Percentiles rank a stretch among this genome's conserved stretches.
These are phyloP conservation scores for Crypturellus tataupa DNA, from an alignment of 2,797 vertebrate genomes.

Conservation along the genomic window DNA sequence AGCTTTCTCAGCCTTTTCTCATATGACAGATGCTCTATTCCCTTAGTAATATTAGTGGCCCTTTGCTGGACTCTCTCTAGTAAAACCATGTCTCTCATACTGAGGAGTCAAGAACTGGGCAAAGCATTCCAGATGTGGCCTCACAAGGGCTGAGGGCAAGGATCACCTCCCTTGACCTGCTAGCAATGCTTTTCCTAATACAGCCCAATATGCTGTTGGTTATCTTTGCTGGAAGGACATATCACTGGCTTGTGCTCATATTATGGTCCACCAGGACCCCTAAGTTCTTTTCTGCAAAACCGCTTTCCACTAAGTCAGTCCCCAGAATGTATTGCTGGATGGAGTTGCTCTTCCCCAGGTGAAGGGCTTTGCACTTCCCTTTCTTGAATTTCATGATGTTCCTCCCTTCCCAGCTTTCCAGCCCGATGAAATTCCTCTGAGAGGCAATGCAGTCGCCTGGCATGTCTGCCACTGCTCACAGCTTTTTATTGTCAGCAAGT, in stretches of 20 bases:
- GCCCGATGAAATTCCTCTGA: too few relatives aligned
- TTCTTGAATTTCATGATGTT: too few relatives aligned
- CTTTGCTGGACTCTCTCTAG: background rate
- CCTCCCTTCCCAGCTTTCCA: too few relatives aligned
- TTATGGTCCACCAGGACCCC: background rate
- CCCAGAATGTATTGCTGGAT: background rate
- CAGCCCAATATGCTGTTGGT: background rate
- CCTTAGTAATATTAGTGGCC: background rate
- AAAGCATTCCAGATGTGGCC: background rate
- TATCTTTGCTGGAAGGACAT: background rate
- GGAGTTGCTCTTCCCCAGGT: background rate
- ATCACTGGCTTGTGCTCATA: background rate
- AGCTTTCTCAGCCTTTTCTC: background rate
- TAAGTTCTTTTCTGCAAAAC: background rate
- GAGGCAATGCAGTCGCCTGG: too few relatives aligned
- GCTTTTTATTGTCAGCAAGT: too few relatives aligned
- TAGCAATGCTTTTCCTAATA: background rate
- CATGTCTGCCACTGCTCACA: too few relatives aligned
- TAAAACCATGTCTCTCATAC: background rate
- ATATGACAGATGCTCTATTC: background rate
- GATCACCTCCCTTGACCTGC: background rate
- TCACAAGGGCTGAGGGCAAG: background rate
- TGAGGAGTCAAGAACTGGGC: background rate
- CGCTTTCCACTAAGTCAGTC: background rate
- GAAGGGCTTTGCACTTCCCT: too few relatives aligned